Conservation (phyloP, 2,888 invertebrate genomes). For the Pterobdella sp. region DNA sequence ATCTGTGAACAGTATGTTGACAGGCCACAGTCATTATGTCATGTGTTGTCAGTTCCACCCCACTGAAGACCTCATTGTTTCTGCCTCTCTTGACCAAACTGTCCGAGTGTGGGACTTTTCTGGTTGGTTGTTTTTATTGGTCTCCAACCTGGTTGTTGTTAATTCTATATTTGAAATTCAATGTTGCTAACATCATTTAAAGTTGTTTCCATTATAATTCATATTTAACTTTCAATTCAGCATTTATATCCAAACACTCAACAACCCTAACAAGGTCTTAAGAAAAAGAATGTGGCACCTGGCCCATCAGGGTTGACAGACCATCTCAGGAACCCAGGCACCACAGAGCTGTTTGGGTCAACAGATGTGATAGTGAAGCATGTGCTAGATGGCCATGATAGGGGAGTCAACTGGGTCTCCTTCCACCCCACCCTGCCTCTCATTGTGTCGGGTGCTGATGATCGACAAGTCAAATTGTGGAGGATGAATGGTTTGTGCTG, state of each 20-base stretch:
- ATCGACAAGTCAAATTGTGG: slow-evolving; percentile 93
- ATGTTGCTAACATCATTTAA: not conserved
- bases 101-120: slow-evolving; percentile 98
- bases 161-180: not conserved
- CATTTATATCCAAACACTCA: not conserved
- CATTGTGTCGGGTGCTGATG: slow-evolving; percentile 96
- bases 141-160: not conserved
- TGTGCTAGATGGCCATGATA: slow-evolving; percentile 57
- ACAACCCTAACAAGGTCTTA: slow-evolving; percentile 56
- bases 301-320: slow-evolving; percentile 76
- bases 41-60: slow-evolving; percentile 99
- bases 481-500: slow-evolving; percentile 89
- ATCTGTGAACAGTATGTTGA: slow-evolving; percentile 51
- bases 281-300: slow-evolving; percentile 95
- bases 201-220: not conserved
- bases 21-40: slow-evolving; percentile 96
- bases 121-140: slow-evolving; percentile 53
- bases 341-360: slow-evolving; percentile 76
- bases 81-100: slow-evolving; percentile 93
- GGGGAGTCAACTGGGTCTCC: slow-evolving; percentile 96
- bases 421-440: slow-evolving; percentile 90
- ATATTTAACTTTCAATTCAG: not conserved
- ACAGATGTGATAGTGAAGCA: slow-evolving; percentile 62
- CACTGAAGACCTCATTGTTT: slow-evolving; percentile 88
- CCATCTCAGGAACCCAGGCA: slow-evolving; percentile 49